Evolutionary conservation across 2,113 vertebrate species (phyloP).

Genomic region (Silurus meridionalis): DNA sequence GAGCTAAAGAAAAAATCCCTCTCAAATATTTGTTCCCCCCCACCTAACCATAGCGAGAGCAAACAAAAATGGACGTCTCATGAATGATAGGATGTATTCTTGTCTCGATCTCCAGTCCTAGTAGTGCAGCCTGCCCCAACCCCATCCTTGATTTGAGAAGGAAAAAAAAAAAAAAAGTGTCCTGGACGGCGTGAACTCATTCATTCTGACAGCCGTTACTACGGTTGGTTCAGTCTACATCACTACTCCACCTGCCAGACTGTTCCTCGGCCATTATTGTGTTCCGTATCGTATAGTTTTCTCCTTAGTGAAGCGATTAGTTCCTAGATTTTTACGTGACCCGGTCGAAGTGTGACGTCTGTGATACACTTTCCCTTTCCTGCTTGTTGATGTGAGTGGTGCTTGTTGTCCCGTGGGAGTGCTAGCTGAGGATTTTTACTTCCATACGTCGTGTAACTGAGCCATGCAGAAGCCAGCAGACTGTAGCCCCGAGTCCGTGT

Average conservation of each 20-base stretch:
- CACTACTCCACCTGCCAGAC: not conserved
- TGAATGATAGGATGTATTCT: conserved; percentile 68
- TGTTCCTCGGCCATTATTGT: not conserved
- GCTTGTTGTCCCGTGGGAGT: not conserved
- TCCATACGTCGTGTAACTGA: conserved; percentile 68
- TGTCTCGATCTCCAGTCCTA: conserved; percentile 16
- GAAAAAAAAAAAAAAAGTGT: not conserved
- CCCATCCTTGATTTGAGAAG: conserved; percentile 68
- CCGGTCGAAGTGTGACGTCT: not conserved
- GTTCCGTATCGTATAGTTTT: not conserved
- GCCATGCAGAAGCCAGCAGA: conserved; percentile 66
- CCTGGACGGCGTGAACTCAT: conserved; percentile 35
- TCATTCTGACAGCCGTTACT: conserved; percentile 37
- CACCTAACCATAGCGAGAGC: not conserved
- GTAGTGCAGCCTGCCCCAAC: not conserved
- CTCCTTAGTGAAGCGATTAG: not conserved
- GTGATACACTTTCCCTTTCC: not conserved
- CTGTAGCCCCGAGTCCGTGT: conserved; percentile 67
- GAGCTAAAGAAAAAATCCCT: not conserved
- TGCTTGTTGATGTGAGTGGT: not conserved
- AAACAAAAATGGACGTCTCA: conserved; percentile 52
- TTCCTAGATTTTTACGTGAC: not conserved
- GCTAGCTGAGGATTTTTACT: conserved; percentile 48
- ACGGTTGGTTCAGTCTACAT: not conserved
- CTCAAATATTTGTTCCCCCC: not conserved